Percentiles rank a stretch among this genome's conserved stretches.
These are phyloP conservation scores for Neoscelio sp. DNA, from an alignment of 2,888 invertebrate species.

Conservation along the genomic window DNA sequence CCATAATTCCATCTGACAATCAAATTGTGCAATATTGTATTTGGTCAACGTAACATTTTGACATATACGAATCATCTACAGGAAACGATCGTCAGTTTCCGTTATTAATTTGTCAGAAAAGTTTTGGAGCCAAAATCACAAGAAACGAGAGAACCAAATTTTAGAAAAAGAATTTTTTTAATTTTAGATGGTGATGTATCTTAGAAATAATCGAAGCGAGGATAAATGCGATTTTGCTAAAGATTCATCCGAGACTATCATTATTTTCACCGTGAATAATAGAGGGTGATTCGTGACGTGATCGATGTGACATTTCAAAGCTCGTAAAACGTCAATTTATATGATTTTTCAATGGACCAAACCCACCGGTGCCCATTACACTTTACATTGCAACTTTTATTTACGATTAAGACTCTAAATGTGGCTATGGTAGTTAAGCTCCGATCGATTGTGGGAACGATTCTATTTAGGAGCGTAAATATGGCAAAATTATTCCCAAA, in stretches of 20 bases:
- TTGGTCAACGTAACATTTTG: constrained; percentile 15
- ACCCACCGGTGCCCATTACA: not conserved
- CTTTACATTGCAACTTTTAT: constrained; percentile 10
- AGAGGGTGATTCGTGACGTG: constrained; percentile 34
- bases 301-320: constrained; percentile 33
- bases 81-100: constrained; percentile 19
- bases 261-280: constrained; percentile 46
- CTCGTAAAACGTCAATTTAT: constrained; percentile 23
- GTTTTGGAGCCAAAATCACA: no score
- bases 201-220: not conserved
- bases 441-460: constrained; percentile 26
- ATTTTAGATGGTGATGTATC: no score
- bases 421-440: constrained; percentile 26
- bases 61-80: constrained; percentile 10
- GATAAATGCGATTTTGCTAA: constrained; percentile 13
- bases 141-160: no score
- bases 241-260: constrained; percentile 23
- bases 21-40: constrained; percentile 43
- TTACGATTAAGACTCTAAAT: not conserved
- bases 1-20: constrained; percentile 44
- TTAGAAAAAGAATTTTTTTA: no score
- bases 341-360: not conserved
- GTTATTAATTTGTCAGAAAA: not conserved
- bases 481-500: no score
- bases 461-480: not conserved